phyloP scores from a whole-genome alignment of 1,140 invertebrate species.

The Sminthurides bifidus region DNA sequence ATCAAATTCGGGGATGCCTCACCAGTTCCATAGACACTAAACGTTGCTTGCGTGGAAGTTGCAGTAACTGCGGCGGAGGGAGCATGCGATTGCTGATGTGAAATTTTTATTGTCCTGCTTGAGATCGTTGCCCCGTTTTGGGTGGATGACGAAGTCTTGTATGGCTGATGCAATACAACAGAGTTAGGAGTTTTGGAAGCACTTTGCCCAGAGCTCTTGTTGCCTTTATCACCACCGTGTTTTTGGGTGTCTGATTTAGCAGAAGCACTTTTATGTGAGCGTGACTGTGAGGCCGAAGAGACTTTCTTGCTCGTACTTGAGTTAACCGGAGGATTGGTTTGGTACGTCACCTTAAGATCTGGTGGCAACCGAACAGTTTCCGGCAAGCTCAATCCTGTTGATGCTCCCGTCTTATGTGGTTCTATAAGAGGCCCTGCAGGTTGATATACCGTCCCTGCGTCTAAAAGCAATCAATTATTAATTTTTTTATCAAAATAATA shows the following conservation, averaged over 20 bases:
- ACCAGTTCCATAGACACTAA: slow-evolving; percentile 1
- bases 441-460: slow-evolving; percentile 26
- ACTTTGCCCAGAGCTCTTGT: no score
- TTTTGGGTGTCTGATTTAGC: no score
- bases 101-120: neutral
- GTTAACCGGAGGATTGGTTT: slow-evolving; percentile 22
- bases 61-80: neutral
- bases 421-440: slow-evolving; percentile 31
- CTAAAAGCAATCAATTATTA: no score
- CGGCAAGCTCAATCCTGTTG: slow-evolving; percentile 16
- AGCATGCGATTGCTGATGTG: neutral
- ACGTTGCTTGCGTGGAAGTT: neutral
- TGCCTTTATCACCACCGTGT: no score
- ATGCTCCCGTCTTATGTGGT: slow-evolving; percentile 22
- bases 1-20: slow-evolving; percentile 1
- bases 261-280: no score
- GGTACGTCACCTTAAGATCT: slow-evolving; percentile 32
- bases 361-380: slow-evolving; percentile 27
- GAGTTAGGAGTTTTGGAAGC: no score
- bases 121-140: neutral
- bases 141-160: slow-evolving; percentile 21
- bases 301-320: no score
- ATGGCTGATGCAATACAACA: slow-evolving; percentile 26
- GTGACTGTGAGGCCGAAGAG: no score
- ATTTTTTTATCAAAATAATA: no score